Base-by-base conservation (phyloP, 2,888 invertebrate genomes). In the Cactoblastis cactorum region DNA sequence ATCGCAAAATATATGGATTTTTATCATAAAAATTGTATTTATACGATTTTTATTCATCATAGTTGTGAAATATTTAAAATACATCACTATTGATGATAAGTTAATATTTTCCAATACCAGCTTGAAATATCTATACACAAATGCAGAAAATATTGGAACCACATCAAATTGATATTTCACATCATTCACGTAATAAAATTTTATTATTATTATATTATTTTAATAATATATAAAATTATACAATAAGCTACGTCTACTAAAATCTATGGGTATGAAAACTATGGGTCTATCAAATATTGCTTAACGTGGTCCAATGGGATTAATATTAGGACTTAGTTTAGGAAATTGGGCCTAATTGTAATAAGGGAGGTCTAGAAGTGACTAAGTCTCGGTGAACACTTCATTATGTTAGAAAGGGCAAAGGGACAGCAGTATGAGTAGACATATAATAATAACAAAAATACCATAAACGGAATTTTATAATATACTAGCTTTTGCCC, bases 221-320 rank as follows among this genome's bases (percentile, higher is more conserved):
- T 66, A 65, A 69, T 74, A 61, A 62, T 80, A 84, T 75, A 83
- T 75, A 83, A 85, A 86, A 87, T 61, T 73, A 80, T 83, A 85
- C 65, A 59, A 73, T 83, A 81, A 80, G 82, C 84, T 86, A 86
- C 74, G 74, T 73, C 82, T 83, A 86, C 77, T 63, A 66, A n/a
- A 69, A 61, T 69, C 74, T 83, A 80, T 28, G 28, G 28, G 28
- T 28, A 28, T 73, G 77, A 77, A 77, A 72, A 71, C 73, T 79
- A 77, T 64, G 76, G 77, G 74, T 67, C 77, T 84, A 84, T 79
- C 67, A 79, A 79, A 81, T 79, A 81, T 76, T 88, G 88, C 87
- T 88, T 86, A 84, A 78, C 74, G 69, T 89, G 88, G 87, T 89
- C 87, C 88, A 71, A 84, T 83, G 82, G 83, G 80, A 75, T 80